Evolutionary conservation across 2,797 vertebrate species (phyloP).

Genomic region (Fistularia commersonii): DNA sequence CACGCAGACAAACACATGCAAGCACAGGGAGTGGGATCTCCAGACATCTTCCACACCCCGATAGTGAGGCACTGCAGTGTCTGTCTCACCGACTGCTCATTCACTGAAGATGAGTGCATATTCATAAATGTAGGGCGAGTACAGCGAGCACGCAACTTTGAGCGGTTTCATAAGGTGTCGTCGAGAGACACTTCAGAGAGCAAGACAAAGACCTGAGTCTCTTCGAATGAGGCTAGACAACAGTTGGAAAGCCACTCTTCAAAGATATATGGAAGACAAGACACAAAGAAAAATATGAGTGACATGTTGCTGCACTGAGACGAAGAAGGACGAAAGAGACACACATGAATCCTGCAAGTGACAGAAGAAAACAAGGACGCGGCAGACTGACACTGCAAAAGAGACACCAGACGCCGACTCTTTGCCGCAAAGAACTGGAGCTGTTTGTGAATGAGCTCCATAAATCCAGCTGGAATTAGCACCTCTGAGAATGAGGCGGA

Average conservation of each 20-base stretch:
- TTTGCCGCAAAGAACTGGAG: constrained; percentile 25
- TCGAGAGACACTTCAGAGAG: constrained; percentile 27
- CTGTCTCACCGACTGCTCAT: constrained; percentile 34
- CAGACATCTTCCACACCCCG: constrained; percentile 42
- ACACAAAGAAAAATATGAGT: not conserved
- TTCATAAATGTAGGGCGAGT: constrained; percentile 56
- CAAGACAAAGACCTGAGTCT: constrained; percentile 6
- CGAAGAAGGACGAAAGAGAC: not conserved
- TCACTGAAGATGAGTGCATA: constrained; percentile 33
- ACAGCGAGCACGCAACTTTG: constrained; percentile 31
- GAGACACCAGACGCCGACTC: constrained; percentile 1
- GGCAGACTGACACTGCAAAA: not conserved
- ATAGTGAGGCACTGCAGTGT: constrained; percentile 52
- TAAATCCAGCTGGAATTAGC: constrained; percentile 49
- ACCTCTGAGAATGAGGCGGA: constrained; percentile 52
- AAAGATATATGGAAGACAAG: constrained; percentile 7
- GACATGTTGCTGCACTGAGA: not conserved
- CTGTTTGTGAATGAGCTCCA: constrained; percentile 54
- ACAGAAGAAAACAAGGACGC: not conserved
- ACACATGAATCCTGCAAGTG: not conserved
- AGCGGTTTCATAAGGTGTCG: constrained; percentile 39
- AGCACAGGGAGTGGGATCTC: constrained; percentile 34
- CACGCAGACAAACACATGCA: not conserved
- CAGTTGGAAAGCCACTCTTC: not conserved
- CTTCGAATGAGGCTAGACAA: constrained; percentile 15